phyloP scores from a whole-genome alignment of 2,888 invertebrate species.

The Tachina fera region DNA sequence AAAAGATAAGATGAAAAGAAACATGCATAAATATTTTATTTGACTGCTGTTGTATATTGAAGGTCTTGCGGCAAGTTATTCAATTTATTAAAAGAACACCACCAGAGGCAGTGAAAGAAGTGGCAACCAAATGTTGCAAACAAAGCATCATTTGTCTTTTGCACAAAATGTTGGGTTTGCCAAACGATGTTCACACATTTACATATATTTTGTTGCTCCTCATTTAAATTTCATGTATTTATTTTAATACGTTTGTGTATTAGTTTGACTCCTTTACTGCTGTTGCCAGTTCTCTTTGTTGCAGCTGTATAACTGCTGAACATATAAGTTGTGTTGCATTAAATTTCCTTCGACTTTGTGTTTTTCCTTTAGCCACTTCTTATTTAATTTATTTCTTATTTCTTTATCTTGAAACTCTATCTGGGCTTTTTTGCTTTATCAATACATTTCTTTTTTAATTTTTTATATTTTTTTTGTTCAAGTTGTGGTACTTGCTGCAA shows the following conservation, averaged over 20 bases:
- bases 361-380: slow-evolving; percentile 19
- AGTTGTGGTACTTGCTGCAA: slow-evolving; percentile 55
- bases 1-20: background rate
- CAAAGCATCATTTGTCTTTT: slow-evolving; percentile 67
- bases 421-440: slow-evolving; percentile 40
- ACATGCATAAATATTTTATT: slow-evolving; percentile 58
- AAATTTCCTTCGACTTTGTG: slow-evolving; percentile 53
- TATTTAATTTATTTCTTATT: slow-evolving; percentile 3
- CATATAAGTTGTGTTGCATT: slow-evolving; percentile 54
- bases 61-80: slow-evolving; percentile 67
- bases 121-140: slow-evolving; percentile 63
- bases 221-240: slow-evolving; percentile 16
- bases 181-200: slow-evolving; percentile 22
- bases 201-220: background rate
- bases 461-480: background rate
- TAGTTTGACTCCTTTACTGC: slow-evolving; percentile 13
- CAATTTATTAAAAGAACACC: slow-evolving; percentile 67
- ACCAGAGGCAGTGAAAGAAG: slow-evolving; percentile 51
- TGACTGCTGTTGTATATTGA: slow-evolving; percentile 64
- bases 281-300: slow-evolving; percentile 10
- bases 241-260: slow-evolving; percentile 26
- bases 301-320: slow-evolving; percentile 45
- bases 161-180: slow-evolving; percentile 51
- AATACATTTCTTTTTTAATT: background rate
- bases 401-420: slow-evolving; percentile 22